A percentile compares a stretch with the other conserved stretches of the same genome.
Conservation (phyloP, 2,888 invertebrate species). For the Scaptomyza flava region DNA sequence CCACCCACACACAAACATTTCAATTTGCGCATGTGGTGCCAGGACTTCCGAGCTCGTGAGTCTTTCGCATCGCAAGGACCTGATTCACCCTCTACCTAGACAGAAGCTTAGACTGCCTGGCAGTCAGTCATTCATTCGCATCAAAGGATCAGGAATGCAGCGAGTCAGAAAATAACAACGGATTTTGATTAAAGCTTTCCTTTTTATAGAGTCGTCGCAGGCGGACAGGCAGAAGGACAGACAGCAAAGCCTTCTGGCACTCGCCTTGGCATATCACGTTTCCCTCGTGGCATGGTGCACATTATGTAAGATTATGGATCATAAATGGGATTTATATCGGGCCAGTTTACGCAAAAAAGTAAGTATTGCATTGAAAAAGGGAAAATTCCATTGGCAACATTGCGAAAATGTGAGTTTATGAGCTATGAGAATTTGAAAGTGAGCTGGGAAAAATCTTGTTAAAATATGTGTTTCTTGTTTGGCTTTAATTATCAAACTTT, state of each 20-base stretch:
- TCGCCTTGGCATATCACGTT: conserved; percentile 65
- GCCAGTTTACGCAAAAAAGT: conserved; percentile 46
- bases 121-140: conserved; percentile 78
- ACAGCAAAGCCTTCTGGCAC: conserved; percentile 22
- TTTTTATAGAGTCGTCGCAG: conserved; percentile 76
- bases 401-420: conserved; percentile 13
- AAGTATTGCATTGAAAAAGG: background rate
- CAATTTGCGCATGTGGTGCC: conserved; percentile 78
- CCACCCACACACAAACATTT: conserved; percentile 75
- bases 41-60: conserved; percentile 20
- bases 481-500: background rate
- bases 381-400: conserved; percentile 23
- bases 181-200: conserved; percentile 85
- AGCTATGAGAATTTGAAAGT: background rate
- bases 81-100: conserved; percentile 64
- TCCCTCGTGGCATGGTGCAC: conserved; percentile 76
- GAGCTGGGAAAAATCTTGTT: background rate
- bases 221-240: conserved; percentile 9
- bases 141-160: conserved; percentile 86
- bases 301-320: conserved; percentile 84
- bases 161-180: conserved; percentile 87
- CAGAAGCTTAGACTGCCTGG: conserved; percentile 26
- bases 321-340: conserved; percentile 83
- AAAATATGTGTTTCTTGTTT: background rate
- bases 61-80: conserved; percentile 16